phyloP scores from a whole-genome alignment of 2,797 vertebrate genomes.

The Harpagifer antarcticus region DNA sequence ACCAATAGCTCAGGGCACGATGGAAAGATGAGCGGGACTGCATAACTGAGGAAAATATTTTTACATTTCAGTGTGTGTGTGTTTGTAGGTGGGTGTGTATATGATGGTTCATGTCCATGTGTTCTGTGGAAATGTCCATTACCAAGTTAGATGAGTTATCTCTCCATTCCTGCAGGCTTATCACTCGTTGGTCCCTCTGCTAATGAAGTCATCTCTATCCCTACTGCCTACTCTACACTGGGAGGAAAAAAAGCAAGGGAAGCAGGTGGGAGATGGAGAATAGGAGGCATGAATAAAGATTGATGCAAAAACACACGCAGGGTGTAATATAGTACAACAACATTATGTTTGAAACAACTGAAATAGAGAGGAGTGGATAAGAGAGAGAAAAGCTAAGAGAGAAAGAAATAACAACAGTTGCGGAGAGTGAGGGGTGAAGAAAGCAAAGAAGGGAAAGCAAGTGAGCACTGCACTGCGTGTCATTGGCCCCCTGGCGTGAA shows the following conservation, averaged over 20 bases:
- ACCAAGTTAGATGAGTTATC: constrained; percentile 66
- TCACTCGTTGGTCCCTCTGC: constrained; percentile 64
- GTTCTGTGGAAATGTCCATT: constrained; percentile 51
- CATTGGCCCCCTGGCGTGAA: constrained; percentile 85
- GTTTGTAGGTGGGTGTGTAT: neutral
- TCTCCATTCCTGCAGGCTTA: constrained; percentile 62
- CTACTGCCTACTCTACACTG: constrained; percentile 29
- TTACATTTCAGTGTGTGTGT: constrained; percentile 4
- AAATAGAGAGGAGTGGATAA: constrained; percentile 57
- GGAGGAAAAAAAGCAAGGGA: constrained; percentile 42
- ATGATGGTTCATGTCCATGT: constrained; percentile 28
- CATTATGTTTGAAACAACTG: constrained; percentile 66
- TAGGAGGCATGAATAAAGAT: constrained; percentile 50
- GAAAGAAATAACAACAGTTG: constrained; percentile 68
- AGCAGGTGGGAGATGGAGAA: constrained; percentile 54
- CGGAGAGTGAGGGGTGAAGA: constrained; percentile 73
- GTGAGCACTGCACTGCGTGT: constrained; percentile 80
- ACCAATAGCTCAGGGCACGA: constrained; percentile 38
- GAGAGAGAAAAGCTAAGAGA: constrained; percentile 52
- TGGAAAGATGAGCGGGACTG: constrained; percentile 28
- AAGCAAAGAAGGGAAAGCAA: constrained; percentile 74
- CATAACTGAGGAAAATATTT: constrained; percentile 6
- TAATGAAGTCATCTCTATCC: constrained; percentile 80
- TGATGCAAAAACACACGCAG: constrained; percentile 52
- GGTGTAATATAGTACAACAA: constrained; percentile 32